These are phyloP conservation scores for Phrixothrix hirtus DNA, from an alignment of 2,888 invertebrate genomes.

Conservation along the genomic window DNA sequence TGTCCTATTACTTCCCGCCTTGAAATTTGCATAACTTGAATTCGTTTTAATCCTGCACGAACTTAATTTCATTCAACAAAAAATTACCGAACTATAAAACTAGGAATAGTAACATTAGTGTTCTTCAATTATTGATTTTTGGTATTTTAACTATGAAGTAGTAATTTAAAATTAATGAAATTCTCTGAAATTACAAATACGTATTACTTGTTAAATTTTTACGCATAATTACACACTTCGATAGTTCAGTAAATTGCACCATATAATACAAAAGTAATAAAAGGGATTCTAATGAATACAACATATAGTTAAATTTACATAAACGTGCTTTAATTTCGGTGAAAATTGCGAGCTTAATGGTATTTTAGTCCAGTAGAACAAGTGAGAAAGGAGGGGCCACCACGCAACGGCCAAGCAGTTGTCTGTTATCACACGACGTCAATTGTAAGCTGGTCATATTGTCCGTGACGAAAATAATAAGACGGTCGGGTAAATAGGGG, in stretches of 20 bases:
- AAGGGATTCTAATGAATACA: conserved; percentile 33
- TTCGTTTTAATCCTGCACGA: no score
- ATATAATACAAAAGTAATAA: conserved; percentile 11
- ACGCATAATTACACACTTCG: not conserved
- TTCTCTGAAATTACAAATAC: not conserved
- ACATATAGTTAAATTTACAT: conserved; percentile 43
- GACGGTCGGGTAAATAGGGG: conserved; percentile 20
- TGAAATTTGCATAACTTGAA: no score
- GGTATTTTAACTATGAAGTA: no score
- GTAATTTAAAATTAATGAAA: no score
- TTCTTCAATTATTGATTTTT: no score
- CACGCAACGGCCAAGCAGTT: conserved; percentile 24
- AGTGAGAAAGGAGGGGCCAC: not conserved
- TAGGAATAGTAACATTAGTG: no score
- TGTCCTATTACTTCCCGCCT: no score
- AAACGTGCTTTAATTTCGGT: conserved; percentile 42
- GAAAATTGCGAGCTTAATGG: conserved; percentile 43
- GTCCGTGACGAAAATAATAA: conserved; percentile 48
- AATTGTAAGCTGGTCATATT: conserved; percentile 44
- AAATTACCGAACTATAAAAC: no score
- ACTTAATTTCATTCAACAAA: no score
- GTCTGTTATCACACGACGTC: conserved; percentile 41
- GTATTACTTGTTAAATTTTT: conserved; percentile 1
- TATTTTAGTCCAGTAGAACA: conserved; percentile 21
- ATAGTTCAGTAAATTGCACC: conserved; percentile 6